phyloP scores from a whole-genome alignment of 2,113 vertebrate genomes.

The Calonectris borealis region DNA sequence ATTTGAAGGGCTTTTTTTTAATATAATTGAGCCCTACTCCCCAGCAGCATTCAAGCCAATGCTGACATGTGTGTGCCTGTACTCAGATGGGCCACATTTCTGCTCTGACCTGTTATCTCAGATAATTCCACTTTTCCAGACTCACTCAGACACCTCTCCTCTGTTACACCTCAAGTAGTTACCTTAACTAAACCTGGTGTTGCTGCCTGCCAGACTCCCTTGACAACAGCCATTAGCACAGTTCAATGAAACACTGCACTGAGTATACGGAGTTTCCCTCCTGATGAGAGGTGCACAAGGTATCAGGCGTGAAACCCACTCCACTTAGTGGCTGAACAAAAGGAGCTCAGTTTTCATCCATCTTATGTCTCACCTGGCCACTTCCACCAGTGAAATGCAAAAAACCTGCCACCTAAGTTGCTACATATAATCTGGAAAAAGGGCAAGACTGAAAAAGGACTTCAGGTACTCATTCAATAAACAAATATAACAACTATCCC shows the following conservation, averaged over 20 bases:
- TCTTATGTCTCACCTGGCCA: not conserved
- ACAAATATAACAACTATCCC: not conserved
- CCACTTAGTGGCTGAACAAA: not conserved
- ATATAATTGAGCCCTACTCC: not conserved
- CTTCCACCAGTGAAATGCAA: not conserved
- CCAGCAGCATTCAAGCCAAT: not conserved
- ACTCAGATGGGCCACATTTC: not conserved
- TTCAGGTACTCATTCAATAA: not conserved
- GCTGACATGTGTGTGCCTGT: not conserved
- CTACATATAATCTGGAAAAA: not conserved
- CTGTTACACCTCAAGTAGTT: not conserved
- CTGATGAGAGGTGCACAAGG: not conserved
- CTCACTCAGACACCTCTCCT: not conserved
- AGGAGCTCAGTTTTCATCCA: not conserved
- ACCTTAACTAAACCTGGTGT: not conserved
- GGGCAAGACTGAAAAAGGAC: not conserved
- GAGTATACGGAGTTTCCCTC: not conserved
- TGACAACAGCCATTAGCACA: not conserved
- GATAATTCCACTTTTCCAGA: not conserved
- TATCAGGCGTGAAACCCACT: not conserved
- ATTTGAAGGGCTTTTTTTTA: not conserved
- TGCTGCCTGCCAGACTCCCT: not conserved
- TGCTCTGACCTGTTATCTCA: not conserved
- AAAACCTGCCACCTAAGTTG: fast-evolving
- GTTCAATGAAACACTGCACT: not conserved